Evolutionary conservation across 2,888 invertebrate genomes (phyloP), one percentile per base, ranked within the genome.

Genomic region (Carcina quercana): DNA sequence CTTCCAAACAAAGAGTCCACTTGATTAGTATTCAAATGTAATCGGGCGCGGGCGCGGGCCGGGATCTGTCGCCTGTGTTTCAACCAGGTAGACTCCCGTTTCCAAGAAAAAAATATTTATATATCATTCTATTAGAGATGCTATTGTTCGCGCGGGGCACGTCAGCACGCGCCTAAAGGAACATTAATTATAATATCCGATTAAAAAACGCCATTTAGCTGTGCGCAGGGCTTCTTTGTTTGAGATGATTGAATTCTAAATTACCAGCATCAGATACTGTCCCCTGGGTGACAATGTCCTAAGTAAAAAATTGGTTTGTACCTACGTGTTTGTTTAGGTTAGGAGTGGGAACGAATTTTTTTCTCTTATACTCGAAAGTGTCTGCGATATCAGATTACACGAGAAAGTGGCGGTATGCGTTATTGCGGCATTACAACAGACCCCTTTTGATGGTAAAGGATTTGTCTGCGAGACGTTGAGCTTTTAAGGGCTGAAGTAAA

Each of bases 101-200:
- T 80, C 78, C 70, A 53, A 73, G 79, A 80, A 82, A 79, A n/a
- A 79, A 76, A 73, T 65, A 73, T 71, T 72, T 74, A 79, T 82
- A 79, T 83, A 79, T 82, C 71, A 70, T 68, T 79, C 75, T 80
- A 82, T 78, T 75, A 80, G 75, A 80, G 71, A 70, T 71, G 70
- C 82, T 70, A 83, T 83, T 83, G 82, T 83, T 83, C 74, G 75
- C 71, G 75, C 78, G 72, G 79, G 80, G 76, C 69, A 71, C 70
- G 82, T 78, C 82, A 82, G 76, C 80, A 79, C 82, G 83, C 74
- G 80, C 78, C 83, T 82, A 83, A 84, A 82, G 79, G 72, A 72
- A 83, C 85, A 85, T 85, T 84, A 85, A 85, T 85, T 85, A 85
- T 84, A 84, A 83, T 84, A 85, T 85, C 84, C 83, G 84, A 85